Conservation (phyloP, 2,888 invertebrate genomes). For the Heteromurus nitidus region DNA sequence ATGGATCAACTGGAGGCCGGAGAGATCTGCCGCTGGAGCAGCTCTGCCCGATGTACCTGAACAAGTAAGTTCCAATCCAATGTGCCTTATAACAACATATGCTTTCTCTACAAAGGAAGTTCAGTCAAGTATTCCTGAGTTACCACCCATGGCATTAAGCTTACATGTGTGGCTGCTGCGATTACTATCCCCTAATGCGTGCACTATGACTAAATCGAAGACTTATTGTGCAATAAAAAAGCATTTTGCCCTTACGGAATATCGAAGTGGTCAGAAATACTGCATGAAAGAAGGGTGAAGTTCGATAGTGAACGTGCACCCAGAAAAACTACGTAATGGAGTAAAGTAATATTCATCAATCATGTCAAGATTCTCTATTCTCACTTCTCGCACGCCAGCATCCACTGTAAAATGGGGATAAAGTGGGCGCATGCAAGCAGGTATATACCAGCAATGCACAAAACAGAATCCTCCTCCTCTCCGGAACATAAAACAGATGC, state of each 20-base stretch:
- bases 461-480: background rate
- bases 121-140: background rate
- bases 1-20: slow-evolving; percentile 50
- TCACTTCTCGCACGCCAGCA: slow-evolving; percentile 16
- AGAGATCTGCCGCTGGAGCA: slow-evolving; percentile 31
- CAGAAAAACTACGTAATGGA: slow-evolving; percentile 41
- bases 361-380: slow-evolving; percentile 48
- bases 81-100: too few relatives aligned
- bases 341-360: slow-evolving; percentile 61
- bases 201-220: background rate
- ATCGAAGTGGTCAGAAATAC: slow-evolving; percentile 16
- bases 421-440: background rate
- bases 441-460: background rate
- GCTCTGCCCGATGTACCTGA: slow-evolving; percentile 48
- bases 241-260: slow-evolving; percentile 3
- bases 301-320: slow-evolving; percentile 34
- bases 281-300: slow-evolving; percentile 6
- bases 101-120: background rate
- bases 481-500: slow-evolving; percentile 2
- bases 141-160: background rate
- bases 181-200: background rate
- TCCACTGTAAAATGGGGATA: background rate
- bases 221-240: slow-evolving; percentile 6
- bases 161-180: slow-evolving; percentile 3
- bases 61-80: slow-evolving; percentile 32